Evolutionary conservation across 2,888 invertebrate genomes (phyloP).

Genomic region (Camponotus fellah): DNA sequence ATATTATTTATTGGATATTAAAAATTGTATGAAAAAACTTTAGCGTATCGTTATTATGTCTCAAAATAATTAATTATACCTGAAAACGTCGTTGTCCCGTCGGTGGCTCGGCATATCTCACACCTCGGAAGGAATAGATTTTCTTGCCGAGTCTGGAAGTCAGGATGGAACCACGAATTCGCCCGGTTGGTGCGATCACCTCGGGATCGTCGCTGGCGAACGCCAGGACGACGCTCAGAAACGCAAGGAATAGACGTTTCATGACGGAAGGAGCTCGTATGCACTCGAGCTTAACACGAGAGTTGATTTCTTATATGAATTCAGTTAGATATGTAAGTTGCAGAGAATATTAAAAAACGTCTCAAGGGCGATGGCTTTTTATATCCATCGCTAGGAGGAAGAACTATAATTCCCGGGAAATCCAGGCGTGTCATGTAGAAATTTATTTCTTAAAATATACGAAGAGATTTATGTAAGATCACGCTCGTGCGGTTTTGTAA

Average conservation of each 20-base stretch:
- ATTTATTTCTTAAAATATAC: neutral
- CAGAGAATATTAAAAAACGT: slow-evolving; percentile 29
- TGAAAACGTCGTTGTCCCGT: slow-evolving; percentile 70
- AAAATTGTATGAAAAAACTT: too few species aligned
- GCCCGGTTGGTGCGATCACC: slow-evolving; percentile 67
- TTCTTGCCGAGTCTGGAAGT: slow-evolving; percentile 70
- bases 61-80: slow-evolving; percentile 51
- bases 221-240: neutral
- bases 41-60: too few species aligned
- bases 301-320: slow-evolving; percentile 10
- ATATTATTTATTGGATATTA: too few species aligned
- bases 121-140: slow-evolving; percentile 76
- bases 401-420: slow-evolving; percentile 27
- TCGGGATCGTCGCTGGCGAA: slow-evolving; percentile 33
- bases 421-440: neutral
- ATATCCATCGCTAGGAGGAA: slow-evolving; percentile 4
- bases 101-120: slow-evolving; percentile 75
- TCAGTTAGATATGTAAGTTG: slow-evolving; percentile 16
- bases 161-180: slow-evolving; percentile 68
- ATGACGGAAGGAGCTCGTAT: neutral
- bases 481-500: too few species aligned
- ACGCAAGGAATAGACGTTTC: neutral
- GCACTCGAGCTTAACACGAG: neutral
- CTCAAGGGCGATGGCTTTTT: slow-evolving; percentile 32
- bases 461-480: too few species aligned